These are phyloP conservation scores for Griposia aprilina DNA, from an alignment of 2,888 invertebrate species.

Conservation along the genomic window DNA sequence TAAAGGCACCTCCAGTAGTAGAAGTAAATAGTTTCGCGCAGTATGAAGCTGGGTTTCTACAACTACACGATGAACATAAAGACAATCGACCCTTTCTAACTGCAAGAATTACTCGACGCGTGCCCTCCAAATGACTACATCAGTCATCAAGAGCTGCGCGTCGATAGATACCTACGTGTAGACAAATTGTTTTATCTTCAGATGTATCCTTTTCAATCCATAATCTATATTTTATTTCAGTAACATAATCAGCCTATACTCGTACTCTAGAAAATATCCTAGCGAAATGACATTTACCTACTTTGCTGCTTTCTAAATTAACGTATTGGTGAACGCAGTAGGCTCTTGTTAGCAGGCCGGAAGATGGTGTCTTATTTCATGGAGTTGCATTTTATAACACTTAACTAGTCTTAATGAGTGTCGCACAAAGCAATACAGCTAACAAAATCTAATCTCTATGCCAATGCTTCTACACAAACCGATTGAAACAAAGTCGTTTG, in stretches of 20 bases:
- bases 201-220: slow-evolving; percentile 93
- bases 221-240: neutral
- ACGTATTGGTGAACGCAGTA: neutral
- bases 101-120: too few relatives aligned
- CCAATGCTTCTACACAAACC: neutral
- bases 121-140: slow-evolving; percentile 93
- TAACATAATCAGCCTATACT: neutral
- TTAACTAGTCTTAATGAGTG: neutral
- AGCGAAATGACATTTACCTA: neutral
- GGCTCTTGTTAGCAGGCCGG: neutral
- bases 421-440: neutral
- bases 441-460: neutral
- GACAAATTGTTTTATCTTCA: slow-evolving; percentile 96
- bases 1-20: slow-evolving; percentile 93
- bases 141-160: slow-evolving; percentile 97
- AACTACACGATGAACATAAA: slow-evolving; percentile 97
- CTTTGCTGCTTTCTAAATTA: neutral
- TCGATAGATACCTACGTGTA: slow-evolving; percentile 97
- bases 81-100: slow-evolving; percentile 97
- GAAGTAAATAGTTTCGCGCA: slow-evolving; percentile 94
- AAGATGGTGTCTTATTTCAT: neutral
- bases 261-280: neutral
- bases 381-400: neutral
- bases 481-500: neutral
- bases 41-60: slow-evolving; percentile 97